These are phyloP conservation scores for Araneus ventricosus DNA, from an alignment of 1,140 invertebrate genomes.

Conservation along the genomic window DNA sequence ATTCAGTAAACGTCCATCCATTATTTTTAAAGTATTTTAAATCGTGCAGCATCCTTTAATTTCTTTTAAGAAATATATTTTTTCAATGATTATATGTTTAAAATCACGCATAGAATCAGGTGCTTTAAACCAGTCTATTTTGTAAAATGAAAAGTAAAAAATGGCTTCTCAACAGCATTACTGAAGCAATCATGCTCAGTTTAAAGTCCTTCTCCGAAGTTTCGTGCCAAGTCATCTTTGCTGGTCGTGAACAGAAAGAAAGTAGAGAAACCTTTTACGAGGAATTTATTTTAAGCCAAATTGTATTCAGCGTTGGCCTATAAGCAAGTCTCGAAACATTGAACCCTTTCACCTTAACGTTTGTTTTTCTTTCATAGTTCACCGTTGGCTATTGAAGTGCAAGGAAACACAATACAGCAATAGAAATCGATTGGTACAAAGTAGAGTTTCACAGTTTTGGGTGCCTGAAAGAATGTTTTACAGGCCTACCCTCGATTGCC, in stretches of 20 bases:
- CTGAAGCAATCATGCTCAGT: neutral
- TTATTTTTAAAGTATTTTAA: no score
- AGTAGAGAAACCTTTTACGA: neutral
- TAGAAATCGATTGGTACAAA: conserved; percentile 26
- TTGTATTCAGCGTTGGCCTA: neutral
- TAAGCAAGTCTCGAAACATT: neutral
- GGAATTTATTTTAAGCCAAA: conserved; percentile 24
- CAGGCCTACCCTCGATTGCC: conserved; percentile 22
- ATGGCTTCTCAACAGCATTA: neutral
- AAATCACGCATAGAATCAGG: no score
- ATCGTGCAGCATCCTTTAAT: no score
- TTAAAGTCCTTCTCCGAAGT: neutral
- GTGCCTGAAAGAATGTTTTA: conserved; percentile 44
- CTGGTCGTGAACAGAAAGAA: neutral
- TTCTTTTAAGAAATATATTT: no score
- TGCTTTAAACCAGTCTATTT: no score
- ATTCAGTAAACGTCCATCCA: no score
- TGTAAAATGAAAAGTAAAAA: neutral
- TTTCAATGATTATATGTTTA: no score
- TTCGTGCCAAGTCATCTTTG: neutral
- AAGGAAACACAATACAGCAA: conserved; percentile 16
- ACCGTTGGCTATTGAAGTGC: neutral
- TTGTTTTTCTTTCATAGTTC: neutral
- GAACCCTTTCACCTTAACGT: conserved; percentile 3
- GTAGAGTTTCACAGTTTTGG: conserved; percentile 5